Base-by-base conservation (phyloP, 2,113 vertebrate genomes). In the Podiceps cristatus region DNA sequence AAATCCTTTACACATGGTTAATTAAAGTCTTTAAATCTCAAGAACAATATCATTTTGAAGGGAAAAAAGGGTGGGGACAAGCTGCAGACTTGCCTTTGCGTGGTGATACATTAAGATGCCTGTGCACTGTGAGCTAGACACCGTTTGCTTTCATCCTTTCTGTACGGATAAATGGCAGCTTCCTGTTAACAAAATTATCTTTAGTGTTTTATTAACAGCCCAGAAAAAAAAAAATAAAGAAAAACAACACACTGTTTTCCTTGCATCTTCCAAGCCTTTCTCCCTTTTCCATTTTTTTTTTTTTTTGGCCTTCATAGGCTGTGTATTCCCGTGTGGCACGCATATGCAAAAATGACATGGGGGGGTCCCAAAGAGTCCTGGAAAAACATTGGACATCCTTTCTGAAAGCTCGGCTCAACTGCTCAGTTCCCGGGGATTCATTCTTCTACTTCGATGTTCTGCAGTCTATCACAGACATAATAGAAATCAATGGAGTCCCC, bases 331-430 rank as follows among this genome's bases (percentile, higher is more conserved):
- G 99, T 1, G 99, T 99, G 92, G 99, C 99, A 72, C 99, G 99
- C 67, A 99, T 99, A 97, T 99, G 99, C 96, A 99, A 99, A 98
- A 99, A 99, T 14, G 99, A 99, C 89, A 98, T 99, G 86, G 99
- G 99, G 3, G 99, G 99, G 33, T 99, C 99, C n/a, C 99, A 99
- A 90, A 98, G 99, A 56, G 99, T 99, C 75, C 98, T 99, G 86
- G 99, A 99, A 96, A 99, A 99, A 97, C 99, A 99, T 80, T 99
- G 99, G 99, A 99, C 99, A 4, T 99, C 99, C 2, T 99, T 99
- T 72, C 98, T 99, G 77, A 99, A 99, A 96, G 99, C 99, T 33
- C 98, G 99, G 35, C 98, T 99, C 56, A 99, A 99, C 97, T 99
- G 99, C 88, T 99, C 99, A 0, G 99, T 99, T 86, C 99, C 99